Conservation (phyloP, 1,140 invertebrate genomes). For the Drosophila mayri region DNA sequence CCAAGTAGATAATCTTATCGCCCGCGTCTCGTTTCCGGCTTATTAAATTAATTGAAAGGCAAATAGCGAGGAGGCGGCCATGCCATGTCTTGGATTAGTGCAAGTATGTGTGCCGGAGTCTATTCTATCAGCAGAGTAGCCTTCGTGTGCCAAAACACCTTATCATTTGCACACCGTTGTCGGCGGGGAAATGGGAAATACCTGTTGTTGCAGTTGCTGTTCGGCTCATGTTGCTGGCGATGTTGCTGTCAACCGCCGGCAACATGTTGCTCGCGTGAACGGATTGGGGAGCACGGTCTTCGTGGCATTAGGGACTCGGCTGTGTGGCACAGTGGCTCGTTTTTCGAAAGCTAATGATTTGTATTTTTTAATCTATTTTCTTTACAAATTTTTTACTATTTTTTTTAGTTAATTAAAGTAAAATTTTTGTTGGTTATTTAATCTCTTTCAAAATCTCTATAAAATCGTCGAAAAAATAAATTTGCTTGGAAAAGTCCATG, state of each 20-base stretch:
- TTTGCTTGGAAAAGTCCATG: neutral
- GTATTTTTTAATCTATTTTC: too few relatives aligned
- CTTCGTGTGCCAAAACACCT: constrained; percentile 28
- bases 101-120: constrained; percentile 10
- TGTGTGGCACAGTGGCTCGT: neutral
- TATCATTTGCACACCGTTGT: constrained; percentile 36
- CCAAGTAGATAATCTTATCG: constrained; percentile 56
- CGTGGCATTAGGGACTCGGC: constrained; percentile 1
- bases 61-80: constrained; percentile 28
- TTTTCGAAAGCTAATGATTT: neutral
- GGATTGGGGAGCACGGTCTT: constrained; percentile 3
- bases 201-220: constrained; percentile 54
- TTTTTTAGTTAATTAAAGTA: too few relatives aligned
- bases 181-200: constrained; percentile 27
- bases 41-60: constrained; percentile 75
- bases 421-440: too few relatives aligned
- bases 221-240: constrained; percentile 11
- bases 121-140: constrained; percentile 24
- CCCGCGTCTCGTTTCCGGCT: constrained; percentile 23
- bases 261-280: constrained; percentile 25
- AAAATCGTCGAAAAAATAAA: neutral
- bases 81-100: constrained; percentile 47
- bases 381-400: too few relatives aligned
- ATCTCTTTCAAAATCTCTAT: too few relatives aligned
- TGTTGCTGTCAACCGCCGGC: constrained; percentile 4